A percentile compares a stretch with the other conserved stretches of the same genome.
phyloP scores from a whole-genome alignment of 2,888 invertebrate genomes.

The Pasiphila rectangulata region DNA sequence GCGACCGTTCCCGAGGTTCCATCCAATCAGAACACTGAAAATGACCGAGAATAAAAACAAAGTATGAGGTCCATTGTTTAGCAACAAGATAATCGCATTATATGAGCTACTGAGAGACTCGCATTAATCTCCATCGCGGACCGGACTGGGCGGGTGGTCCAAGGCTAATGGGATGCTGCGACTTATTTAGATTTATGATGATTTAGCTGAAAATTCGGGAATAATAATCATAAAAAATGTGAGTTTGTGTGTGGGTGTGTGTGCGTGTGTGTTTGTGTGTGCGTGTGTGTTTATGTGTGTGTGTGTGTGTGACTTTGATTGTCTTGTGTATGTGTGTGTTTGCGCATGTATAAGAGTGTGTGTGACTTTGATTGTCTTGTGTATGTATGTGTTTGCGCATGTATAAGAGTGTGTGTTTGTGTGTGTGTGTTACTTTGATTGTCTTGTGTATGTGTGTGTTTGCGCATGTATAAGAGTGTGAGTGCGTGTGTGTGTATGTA shows the following conservation, averaged over 20 bases:
- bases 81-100: slow-evolving; percentile 75
- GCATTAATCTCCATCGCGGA: slow-evolving; percentile 65
- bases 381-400: no score
- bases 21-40: no score
- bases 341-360: no score
- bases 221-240: background rate
- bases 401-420: background rate
- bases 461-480: no score
- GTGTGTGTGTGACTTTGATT: background rate
- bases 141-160: slow-evolving; percentile 36
- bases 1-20: no score
- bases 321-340: background rate
- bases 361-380: no score
- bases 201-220: background rate
- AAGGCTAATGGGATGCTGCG: slow-evolving; percentile 19
- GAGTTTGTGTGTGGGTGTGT: no score
- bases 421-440: background rate
- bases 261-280: no score
- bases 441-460: background rate
- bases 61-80: slow-evolving; percentile 49
- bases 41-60: slow-evolving; percentile 4
- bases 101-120: slow-evolving; percentile 53
- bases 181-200: slow-evolving; percentile 2
- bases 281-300: background rate
- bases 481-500: no score